Base-by-base conservation (phyloP, 2,888 invertebrate genomes). In the Eutolmus rufibarbis region DNA sequence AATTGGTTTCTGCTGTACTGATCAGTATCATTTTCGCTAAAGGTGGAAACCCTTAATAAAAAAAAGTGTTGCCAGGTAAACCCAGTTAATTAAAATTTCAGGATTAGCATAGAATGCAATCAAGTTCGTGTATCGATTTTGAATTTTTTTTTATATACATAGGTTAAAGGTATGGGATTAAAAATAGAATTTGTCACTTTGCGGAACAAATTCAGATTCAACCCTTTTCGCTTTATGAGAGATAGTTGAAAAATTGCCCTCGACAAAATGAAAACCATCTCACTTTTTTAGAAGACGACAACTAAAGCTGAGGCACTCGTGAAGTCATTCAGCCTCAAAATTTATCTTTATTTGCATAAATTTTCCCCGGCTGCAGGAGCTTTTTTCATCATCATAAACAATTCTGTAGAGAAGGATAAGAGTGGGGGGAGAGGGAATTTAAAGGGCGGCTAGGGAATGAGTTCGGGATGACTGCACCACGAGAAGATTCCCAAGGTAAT, bases 261-360 rank as follows among this genome's bases (percentile, higher is more conserved):
- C n/a, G 51, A 51, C 5, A 51, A n/a, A 4, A 51, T 51, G 51
- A 46, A 14, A 16, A 51, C 5, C 28, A 23, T 23, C 66, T 66
- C 8, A 2, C 7, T 9, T 28, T 40, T 23, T 66, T 12, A 12
- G 66, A 66, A 23, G 19, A 66, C 19, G 66, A 23, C 66, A 66
- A 66, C 66, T 66, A 78, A 78, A 78, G 19, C 14, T 43, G 46
- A 78, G 46, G 40, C 78, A 78, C 43, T 78, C 78, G 37, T 43
- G 23, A 40, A 78, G 78, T 43, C 23, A 78, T 78, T 78, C 37
- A 37, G n/a, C 46, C 43, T 43, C 16, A 43, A 16, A 78, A 78
- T 78, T 78, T 78, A 78, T 43, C 78, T 43, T 78, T 78, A 78
- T 78, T 78, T 78, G 78, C 78, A 78, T 78, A 78, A 78, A n/a